Evolutionary conservation across 2,888 invertebrate genomes (phyloP).

Genomic region (Entomobrya proxima): DNA sequence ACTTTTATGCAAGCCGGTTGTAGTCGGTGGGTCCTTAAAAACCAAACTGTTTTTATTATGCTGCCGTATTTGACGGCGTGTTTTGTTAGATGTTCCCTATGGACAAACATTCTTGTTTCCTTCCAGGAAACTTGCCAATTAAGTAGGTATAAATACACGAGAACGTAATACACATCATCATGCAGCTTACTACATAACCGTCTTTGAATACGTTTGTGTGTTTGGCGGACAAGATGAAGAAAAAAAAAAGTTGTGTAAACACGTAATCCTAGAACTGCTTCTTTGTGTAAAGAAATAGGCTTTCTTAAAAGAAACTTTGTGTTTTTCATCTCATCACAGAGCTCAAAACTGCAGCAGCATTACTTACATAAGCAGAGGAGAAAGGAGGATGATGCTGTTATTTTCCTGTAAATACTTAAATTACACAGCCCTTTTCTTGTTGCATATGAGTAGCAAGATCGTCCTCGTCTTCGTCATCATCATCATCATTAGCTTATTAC

Average conservation of each 20-base stretch:
- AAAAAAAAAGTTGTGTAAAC: background rate
- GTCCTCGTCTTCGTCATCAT: no score
- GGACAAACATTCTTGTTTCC: background rate
- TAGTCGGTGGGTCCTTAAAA: background rate
- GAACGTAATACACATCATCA: background rate
- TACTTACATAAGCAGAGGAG: no score
- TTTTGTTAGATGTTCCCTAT: slow-evolving; percentile 26
- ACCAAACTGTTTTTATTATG: background rate
- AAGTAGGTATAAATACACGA: no score
- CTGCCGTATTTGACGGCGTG: background rate
- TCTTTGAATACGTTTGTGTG: background rate
- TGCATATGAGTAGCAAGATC: no score
- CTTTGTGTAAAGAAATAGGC: background rate
- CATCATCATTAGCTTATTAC: no score
- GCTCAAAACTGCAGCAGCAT: no score
- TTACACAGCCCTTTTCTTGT: no score
- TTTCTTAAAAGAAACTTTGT: background rate
- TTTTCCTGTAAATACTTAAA: no score
- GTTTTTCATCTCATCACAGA: background rate
- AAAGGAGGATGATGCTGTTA: no score
- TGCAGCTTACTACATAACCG: background rate
- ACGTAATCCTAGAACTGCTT: background rate
- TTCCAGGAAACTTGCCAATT: slow-evolving; percentile 25
- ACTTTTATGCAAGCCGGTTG: background rate
- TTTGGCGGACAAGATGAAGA: background rate